Conservation (phyloP, 2,797 vertebrate species). For the Sebastes paucispinis region DNA sequence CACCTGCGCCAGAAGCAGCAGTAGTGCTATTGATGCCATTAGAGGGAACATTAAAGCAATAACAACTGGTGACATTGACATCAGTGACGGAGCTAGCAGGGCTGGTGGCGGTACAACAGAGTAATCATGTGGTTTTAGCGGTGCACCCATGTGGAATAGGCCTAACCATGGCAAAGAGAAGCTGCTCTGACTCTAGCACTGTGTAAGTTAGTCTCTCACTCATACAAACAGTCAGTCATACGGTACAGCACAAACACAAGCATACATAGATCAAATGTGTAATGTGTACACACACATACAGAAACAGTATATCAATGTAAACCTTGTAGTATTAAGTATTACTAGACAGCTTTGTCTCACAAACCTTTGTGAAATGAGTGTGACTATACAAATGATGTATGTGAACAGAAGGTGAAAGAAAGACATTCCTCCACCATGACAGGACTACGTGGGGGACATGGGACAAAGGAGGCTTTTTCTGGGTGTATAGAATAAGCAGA, state of each 20-base stretch:
- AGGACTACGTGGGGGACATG: not conserved
- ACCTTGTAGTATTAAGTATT: not conserved
- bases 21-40: slow-evolving; percentile 27
- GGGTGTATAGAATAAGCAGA: not conserved
- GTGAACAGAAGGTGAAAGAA: slow-evolving; percentile 8
- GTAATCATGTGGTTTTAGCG: slow-evolving; percentile 53
- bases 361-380: slow-evolving; percentile 39
- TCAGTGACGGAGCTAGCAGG: slow-evolving; percentile 27
- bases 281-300: slow-evolving; percentile 58
- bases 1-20: slow-evolving; percentile 16
- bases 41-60: slow-evolving; percentile 43
- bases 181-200: slow-evolving; percentile 31
- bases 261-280: slow-evolving; percentile 68
- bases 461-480: not conserved
- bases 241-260: slow-evolving; percentile 41
- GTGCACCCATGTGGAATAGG: slow-evolving; percentile 30
- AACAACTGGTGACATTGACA: slow-evolving; percentile 6
- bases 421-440: not conserved
- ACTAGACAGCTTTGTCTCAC: slow-evolving; percentile 26
- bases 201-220: slow-evolving; percentile 34
- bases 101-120: slow-evolving; percentile 19
- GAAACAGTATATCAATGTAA: slow-evolving; percentile 23
- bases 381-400: not conserved
- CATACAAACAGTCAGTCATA: slow-evolving; percentile 43
- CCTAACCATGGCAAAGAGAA: slow-evolving; percentile 17